Evolutionary conservation across 2,113 vertebrate species (phyloP), one percentile per base, ranked within the genome.

Genomic region (Tyrannus savana): DNA sequence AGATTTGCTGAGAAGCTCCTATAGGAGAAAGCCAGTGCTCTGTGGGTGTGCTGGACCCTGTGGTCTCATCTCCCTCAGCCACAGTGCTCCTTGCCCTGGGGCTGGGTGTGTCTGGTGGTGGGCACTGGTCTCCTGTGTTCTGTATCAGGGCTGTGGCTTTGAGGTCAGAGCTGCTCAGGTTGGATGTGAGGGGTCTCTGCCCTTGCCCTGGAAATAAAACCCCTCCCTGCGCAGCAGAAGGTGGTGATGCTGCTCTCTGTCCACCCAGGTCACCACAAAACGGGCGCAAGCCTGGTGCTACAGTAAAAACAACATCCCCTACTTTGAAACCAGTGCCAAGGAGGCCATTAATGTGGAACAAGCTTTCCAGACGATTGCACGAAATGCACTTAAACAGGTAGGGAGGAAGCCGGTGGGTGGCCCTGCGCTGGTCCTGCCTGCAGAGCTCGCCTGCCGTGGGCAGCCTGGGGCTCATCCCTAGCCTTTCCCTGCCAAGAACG

Each of bases 251-350:
- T 76, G 37, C 28, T 88, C 44, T 96, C 41, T 93, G 55, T 94
- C 87, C n/a, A 71, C 72, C 4, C 95, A 99, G 99, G 99, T 99
- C 96, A 99, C 99, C 96, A 99, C 99, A 96, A 99, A 99, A 97
- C 97, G 99, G 93, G 99, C 99, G 41, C 99, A 99, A 97, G 99
- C 99, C 80, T 99, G 99, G 99, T 99, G 99, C 98, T 99, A 99
- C 98, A 99, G 99, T 98, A 99, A 99, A 98, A 99, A 99, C 98
- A 99, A 99, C 98, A 99, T 99, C 98, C 99, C 99, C 7, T 99
- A 99, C 98, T 99, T 99, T 88, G 99, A 99, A 98, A 99, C 99
- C 98, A 99, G 99, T 89, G 99, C 99, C 96, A 99, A 99, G 98
- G 99, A 99, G 98, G 99, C 99, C 93, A 99, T 99, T 91, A 99